Conservation (phyloP, 2,113 vertebrate species). For the Nannobrachium achirus region DNA sequence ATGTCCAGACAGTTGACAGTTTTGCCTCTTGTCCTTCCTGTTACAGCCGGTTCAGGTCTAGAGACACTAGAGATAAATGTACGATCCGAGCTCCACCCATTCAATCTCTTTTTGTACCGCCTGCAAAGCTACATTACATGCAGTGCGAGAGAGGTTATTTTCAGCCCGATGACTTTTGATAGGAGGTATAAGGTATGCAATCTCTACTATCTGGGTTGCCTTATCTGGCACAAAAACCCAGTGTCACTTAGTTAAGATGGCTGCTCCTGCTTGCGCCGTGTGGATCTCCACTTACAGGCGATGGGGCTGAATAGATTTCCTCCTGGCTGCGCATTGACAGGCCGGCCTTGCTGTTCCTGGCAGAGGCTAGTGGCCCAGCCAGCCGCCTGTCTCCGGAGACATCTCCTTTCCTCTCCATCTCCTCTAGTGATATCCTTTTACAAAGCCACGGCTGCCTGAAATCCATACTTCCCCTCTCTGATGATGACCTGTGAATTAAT, state of each 20-base stretch:
- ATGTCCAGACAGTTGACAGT: conserved; percentile 7
- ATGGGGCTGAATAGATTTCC: conserved; percentile 54
- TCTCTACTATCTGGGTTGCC: neutral
- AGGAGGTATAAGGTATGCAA: conserved; percentile 1
- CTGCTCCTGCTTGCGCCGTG: conserved; percentile 37
- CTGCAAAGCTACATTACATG: conserved; percentile 30
- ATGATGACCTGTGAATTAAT: conserved; percentile 59
- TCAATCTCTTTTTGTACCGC: conserved; percentile 30
- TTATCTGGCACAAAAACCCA: conserved; percentile 13
- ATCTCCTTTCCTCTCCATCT: conserved; percentile 28
- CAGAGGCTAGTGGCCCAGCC: conserved; percentile 50
- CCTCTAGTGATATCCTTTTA: conserved; percentile 67
- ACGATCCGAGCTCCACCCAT: conserved; percentile 23
- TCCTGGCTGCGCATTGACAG: conserved; percentile 64
- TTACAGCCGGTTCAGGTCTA: conserved; percentile 46
- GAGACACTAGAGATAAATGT: conserved; percentile 28
- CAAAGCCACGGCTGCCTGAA: conserved; percentile 64
- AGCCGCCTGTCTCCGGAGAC: conserved; percentile 56
- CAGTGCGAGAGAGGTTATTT: conserved; percentile 20
- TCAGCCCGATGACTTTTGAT: conserved; percentile 25
- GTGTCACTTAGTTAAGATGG: conserved; percentile 30
- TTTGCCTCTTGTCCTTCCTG: conserved; percentile 49
- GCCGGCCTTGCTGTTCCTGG: conserved; percentile 64
- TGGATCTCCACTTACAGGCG: conserved; percentile 55
- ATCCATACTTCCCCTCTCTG: conserved; percentile 61